Evolutionary conservation across 2,797 vertebrate genomes (phyloP).

Genomic region (Catostomus latipinnis): DNA sequence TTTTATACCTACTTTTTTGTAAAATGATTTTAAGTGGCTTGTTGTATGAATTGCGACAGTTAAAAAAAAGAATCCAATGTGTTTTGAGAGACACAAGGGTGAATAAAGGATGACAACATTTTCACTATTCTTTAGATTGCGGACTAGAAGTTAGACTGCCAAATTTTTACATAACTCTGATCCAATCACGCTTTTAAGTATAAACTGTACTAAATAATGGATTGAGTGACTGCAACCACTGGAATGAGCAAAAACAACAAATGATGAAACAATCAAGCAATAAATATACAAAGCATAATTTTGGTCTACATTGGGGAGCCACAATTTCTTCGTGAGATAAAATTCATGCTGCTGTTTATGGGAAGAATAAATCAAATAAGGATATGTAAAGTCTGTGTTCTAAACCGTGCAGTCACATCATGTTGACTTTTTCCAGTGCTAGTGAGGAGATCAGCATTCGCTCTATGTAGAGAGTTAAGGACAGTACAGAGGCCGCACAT

Average conservation of each 20-base stretch:
- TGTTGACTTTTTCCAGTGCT: neutral
- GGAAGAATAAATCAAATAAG: neutral
- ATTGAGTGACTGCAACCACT: too few relatives aligned
- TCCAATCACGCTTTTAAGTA: too few relatives aligned
- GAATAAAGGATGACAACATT: too few relatives aligned
- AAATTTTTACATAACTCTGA: too few relatives aligned
- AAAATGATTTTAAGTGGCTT: too few relatives aligned
- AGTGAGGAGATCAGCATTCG: neutral
- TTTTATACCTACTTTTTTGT: too few relatives aligned
- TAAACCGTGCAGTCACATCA: neutral
- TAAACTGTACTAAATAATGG: too few relatives aligned
- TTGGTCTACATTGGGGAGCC: neutral
- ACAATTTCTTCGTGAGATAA: neutral
- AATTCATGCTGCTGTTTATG: neutral
- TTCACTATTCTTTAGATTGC: too few relatives aligned
- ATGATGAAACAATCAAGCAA: neutral
- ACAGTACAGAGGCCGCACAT: constrained; percentile 37
- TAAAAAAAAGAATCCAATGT: too few relatives aligned
- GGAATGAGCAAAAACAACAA: neutral
- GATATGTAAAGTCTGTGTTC: neutral
- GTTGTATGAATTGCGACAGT: too few relatives aligned
- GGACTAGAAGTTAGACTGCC: too few relatives aligned
- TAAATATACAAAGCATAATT: neutral
- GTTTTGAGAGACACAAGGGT: too few relatives aligned
- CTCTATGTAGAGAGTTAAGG: neutral